Conservation (phyloP, 2,797 vertebrate genomes). For the Hylomyscus alleni region DNA sequence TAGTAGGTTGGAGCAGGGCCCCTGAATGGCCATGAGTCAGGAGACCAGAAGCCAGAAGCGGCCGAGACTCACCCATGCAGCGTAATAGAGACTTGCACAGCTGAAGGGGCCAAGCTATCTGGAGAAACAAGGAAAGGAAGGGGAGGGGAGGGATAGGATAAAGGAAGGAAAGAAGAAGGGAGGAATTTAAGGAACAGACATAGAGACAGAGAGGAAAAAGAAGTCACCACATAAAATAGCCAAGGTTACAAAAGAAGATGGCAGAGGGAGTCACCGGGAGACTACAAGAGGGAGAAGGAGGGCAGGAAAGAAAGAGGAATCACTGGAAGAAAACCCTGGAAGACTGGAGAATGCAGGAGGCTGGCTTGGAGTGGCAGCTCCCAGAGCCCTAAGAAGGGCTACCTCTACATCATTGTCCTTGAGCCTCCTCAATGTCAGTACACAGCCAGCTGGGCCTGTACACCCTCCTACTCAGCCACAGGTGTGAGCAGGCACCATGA, state of each 20-base stretch:
- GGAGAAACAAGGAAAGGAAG: background rate
- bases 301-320: conserved; percentile 51
- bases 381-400: conserved; percentile 68
- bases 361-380: conserved; percentile 57
- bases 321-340: conserved; percentile 61
- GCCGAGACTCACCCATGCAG: background rate
- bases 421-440: conserved; percentile 78
- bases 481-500: conserved; percentile 51
- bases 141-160: background rate
- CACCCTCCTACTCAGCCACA: conserved; percentile 70
- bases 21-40: background rate
- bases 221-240: background rate
- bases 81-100: conserved; percentile 24
- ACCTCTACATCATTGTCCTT: conserved; percentile 75
- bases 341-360: background rate
- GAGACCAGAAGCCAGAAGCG: conserved; percentile 35
- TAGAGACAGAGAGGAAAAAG: conserved; percentile 21
- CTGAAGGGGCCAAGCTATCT: background rate
- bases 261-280: background rate
- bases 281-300: conserved; percentile 67
- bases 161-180: background rate
- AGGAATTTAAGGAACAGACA: conserved; percentile 11
- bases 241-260: background rate
- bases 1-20: background rate
- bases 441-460: conserved; percentile 60